Evolutionary conservation across 2,113 vertebrate genomes (phyloP).

Genomic region (Chaetura pelagica): DNA sequence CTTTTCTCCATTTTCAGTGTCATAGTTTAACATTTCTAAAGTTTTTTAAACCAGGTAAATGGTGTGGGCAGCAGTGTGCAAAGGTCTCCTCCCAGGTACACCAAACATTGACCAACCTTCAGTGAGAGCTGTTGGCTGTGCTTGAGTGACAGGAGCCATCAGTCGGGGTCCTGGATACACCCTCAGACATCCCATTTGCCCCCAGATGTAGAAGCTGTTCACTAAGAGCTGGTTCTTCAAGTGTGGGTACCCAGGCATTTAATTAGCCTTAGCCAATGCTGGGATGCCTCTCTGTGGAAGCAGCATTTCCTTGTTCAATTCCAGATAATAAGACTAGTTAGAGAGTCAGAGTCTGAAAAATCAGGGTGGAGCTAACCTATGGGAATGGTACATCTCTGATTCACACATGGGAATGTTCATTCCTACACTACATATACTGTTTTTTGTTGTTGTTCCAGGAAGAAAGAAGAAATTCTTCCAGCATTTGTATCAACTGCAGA

Average conservation of each 20-base stretch:
- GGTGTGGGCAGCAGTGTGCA: background rate
- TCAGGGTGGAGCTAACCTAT: background rate
- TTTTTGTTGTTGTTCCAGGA: background rate
- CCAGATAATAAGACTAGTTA: background rate
- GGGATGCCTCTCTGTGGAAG: background rate
- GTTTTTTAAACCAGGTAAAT: background rate
- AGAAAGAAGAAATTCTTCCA: background rate
- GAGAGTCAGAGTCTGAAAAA: background rate
- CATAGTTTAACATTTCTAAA: background rate
- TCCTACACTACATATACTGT: accelerated
- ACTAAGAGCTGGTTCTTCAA: background rate
- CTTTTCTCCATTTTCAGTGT: background rate
- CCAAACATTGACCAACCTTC: background rate
- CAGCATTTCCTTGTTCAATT: background rate
- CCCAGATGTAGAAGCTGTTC: background rate
- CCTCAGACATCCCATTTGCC: background rate
- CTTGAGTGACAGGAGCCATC: background rate
- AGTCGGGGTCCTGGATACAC: background rate
- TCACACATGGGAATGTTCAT: background rate
- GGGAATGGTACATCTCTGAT: background rate
- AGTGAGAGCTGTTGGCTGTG: background rate
- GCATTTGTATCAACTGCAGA: background rate
- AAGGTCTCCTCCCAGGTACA: accelerated
- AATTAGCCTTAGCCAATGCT: background rate
- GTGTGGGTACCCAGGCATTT: background rate